These are phyloP conservation scores for Nycteola revayana DNA, from an alignment of 2,888 invertebrate genomes.

Conservation along the genomic window DNA sequence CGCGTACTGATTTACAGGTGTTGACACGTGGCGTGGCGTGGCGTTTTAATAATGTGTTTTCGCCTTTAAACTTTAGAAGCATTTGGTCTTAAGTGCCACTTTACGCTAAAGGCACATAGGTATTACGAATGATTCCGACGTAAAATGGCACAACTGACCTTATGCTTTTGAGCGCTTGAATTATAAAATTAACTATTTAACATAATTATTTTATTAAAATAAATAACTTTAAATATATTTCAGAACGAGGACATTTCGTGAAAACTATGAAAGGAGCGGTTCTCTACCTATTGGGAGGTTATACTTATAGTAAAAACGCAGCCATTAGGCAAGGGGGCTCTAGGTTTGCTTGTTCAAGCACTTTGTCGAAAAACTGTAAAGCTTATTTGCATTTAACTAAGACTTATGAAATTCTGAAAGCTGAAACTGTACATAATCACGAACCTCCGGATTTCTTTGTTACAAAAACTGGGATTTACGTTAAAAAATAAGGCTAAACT, in stretches of 20 bases:
- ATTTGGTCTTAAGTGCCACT: too few relatives aligned
- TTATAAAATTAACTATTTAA: too few relatives aligned
- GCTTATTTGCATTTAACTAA: constrained; percentile 40
- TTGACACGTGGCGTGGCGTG: too few relatives aligned
- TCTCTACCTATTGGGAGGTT: constrained; percentile 35
- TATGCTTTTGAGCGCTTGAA: too few relatives aligned
- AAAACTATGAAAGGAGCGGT: constrained; percentile 22
- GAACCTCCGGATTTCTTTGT: constrained; percentile 26
- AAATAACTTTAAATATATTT: not conserved
- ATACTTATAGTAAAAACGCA: constrained; percentile 41
- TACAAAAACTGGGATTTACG: constrained; percentile 28
- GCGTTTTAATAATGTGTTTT: too few relatives aligned
- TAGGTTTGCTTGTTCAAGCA: constrained; percentile 41
- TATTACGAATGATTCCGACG: too few relatives aligned
- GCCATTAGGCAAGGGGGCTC: constrained; percentile 32
- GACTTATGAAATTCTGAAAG: constrained; percentile 31
- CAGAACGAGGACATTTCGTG: constrained; percentile 5
- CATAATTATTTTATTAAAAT: too few relatives aligned
- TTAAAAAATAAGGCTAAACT: constrained; percentile 26
- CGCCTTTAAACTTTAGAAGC: too few relatives aligned
- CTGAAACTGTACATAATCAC: constrained; percentile 38
- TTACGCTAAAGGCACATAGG: too few relatives aligned
- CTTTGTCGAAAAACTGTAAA: constrained; percentile 35
- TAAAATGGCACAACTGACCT: too few relatives aligned
- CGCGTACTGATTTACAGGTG: too few relatives aligned